Evolutionary conservation across 2,797 vertebrate genomes (phyloP), one percentile per base, ranked within the genome.

Genomic region (Pseudochirops corinnae): DNA sequence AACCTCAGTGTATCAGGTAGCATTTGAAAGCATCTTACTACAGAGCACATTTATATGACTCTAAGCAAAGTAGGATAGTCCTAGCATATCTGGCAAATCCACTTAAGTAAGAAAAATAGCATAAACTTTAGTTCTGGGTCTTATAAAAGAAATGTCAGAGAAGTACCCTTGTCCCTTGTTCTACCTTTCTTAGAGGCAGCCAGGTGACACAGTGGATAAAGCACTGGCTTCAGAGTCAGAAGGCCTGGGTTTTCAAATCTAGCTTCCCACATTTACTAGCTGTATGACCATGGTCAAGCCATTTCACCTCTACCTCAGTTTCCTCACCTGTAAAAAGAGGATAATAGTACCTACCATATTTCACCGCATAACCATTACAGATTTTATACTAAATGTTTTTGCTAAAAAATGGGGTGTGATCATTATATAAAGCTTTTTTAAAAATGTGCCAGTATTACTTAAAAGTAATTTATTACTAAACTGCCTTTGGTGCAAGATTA

Each of bases 21-120:
- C 1, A 60, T 4, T 94, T 91, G 46, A 56, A 87, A 90, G 91
- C 26, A 92, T 95, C 93, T 93, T 95, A 94, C 92, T 56, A 39
- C 53, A 3, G 55, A 92, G 16, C 52, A 0, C 82, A 93, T 94
- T 29, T 95, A 62, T 67, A 24, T 95, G 26, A 82, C 13, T 14
- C 33, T 91, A 12, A 1, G 18, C n/a, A 56, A 58, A 58, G 92
- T 57, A 96, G 53, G 90, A 24, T 92, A 96, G 13, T 95, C 56
- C 7, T 29, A 16, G 87, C 93, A 96, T 58, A 82, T 91, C 12
- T 91, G 4, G 39, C 82, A 52, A 90, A 33, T 57, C 92, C 39
- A 50, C 28, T 39, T 91, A 82, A 90, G 39, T 52, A 95, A 96
- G 56, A 28, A 95, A 94, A 96, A 12, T 3, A 16, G 9, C 1